A percentile compares a stretch with the other conserved stretches of the same genome.
Conservation (phyloP, 1,140 invertebrate genomes). For the Leptestheria dahalacensis region DNA sequence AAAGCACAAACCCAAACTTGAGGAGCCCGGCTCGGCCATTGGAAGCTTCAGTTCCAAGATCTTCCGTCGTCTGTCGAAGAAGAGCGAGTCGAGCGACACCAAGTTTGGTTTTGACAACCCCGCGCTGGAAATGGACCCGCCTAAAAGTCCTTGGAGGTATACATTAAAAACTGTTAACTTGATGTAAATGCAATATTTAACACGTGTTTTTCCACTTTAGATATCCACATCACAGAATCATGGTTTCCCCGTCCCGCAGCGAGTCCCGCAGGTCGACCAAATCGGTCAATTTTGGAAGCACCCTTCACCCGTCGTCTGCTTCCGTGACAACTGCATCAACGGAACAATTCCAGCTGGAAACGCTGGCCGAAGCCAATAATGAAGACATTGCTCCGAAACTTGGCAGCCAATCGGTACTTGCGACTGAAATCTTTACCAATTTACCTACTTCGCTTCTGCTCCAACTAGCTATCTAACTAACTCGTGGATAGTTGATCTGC, state of each 20-base stretch:
- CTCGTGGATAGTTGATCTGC: too few relatives aligned
- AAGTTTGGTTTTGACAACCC: slow-evolving; percentile 35
- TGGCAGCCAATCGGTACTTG: too few relatives aligned
- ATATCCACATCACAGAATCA: slow-evolving; percentile 18
- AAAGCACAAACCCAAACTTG: slow-evolving; percentile 35
- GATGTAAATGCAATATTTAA: too few relatives aligned
- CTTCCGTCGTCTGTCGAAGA: slow-evolving; percentile 38
- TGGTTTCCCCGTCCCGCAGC: slow-evolving; percentile 9
- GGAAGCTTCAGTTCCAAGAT: slow-evolving; percentile 34
- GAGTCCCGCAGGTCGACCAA: slow-evolving; percentile 23
- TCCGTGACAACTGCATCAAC: neutral
- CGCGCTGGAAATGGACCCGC: slow-evolving; percentile 36
- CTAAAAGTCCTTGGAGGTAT: slow-evolving; percentile 37
- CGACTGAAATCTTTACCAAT: too few relatives aligned
- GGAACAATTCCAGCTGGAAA: neutral
- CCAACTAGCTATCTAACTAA: too few relatives aligned
- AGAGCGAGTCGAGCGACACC: slow-evolving; percentile 21
- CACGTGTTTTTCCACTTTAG: too few relatives aligned
- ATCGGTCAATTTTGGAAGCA: slow-evolving; percentile 19
- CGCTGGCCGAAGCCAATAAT: neutral
- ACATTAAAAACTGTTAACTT: too few relatives aligned
- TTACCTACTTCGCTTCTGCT: too few relatives aligned
- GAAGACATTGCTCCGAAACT: too few relatives aligned
- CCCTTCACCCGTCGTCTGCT: neutral
- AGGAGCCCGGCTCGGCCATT: slow-evolving; percentile 38